Conservation (phyloP, 2,797 vertebrate species). For the Sebastes umbrosus region DNA sequence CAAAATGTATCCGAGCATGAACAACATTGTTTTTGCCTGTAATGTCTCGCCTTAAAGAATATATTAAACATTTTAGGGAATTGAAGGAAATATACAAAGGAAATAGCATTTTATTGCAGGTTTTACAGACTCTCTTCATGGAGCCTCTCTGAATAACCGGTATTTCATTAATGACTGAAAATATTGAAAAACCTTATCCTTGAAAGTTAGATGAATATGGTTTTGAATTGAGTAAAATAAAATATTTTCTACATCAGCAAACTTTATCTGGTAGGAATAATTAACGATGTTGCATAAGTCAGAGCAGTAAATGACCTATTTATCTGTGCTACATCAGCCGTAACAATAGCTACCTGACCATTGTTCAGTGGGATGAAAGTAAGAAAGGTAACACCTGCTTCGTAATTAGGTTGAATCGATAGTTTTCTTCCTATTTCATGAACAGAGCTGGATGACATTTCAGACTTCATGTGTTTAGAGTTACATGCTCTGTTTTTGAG, state of each 20-base stretch:
- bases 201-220: background rate
- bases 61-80: background rate
- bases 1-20: background rate
- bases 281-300: background rate
- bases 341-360: conserved; percentile 24
- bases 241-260: background rate
- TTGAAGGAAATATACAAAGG: background rate
- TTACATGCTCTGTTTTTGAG: too few species aligned
- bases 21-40: background rate
- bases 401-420: conserved; percentile 15
- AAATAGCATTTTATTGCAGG: background rate
- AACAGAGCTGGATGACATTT: conserved; percentile 16
- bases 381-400: conserved; percentile 20
- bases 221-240: background rate
- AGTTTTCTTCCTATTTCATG: conserved; percentile 9
- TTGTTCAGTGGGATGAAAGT: conserved; percentile 46
- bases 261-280: background rate
- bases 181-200: background rate
- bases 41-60: background rate
- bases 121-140: background rate
- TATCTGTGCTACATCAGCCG: background rate
- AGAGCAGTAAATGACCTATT: background rate
- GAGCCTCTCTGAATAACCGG: background rate
- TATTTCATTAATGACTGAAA: background rate
- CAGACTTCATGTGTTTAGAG: background rate